Evolutionary conservation across 2,113 vertebrate genomes (phyloP), one percentile per base, ranked within the genome.

Genomic region (Chitala chitala): DNA sequence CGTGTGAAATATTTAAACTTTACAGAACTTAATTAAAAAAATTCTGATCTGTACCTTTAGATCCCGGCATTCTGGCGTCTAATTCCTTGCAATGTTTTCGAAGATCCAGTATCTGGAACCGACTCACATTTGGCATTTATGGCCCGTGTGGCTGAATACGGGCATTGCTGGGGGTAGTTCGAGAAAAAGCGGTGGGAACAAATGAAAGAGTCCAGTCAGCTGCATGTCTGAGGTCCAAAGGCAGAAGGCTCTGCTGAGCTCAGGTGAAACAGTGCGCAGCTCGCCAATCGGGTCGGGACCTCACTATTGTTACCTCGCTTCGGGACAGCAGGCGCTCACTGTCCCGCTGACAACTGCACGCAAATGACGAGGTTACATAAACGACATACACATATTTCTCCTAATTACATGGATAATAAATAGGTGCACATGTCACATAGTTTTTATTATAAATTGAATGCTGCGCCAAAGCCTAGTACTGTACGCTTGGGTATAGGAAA

Each of bases 141-240:
- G 88, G 86, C 65, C 79, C 65, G 12, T 51, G 85, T 59, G 55
- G 10, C 65, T 90, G 87, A 91, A 90, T 88, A 82, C 80, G 54
- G 73, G 73, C 40, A 78, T 74, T 76, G 75, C 51, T 51, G 75
- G 86, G 88, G 86, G 85, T 87, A 83, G 87, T 87, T 90, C 84
- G 81, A 84, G 87, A 89, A 91, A 87, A 82, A 82, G 79, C 76
- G 1, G 61, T 44, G 5, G 31, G 80, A 87, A 89, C 85, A 90
- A 86, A 86, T 85, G 38, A 91, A 91, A 90, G 86, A 87, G 87
- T 89, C 84, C 87, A 0, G 90, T 92, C 89, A 92, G 90, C 89
- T 85, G 81, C 66, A n/a, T n/a, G n/a, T n/a, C n/a, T n/a, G n/a
- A n/a, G n/a, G n/a, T n/a, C n/a, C n/a, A n/a, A n/a, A n/a, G n/a